Evolutionary conservation across 2,888 invertebrate species (phyloP).

Genomic region (Drosophila pseudotakahashii): DNA sequence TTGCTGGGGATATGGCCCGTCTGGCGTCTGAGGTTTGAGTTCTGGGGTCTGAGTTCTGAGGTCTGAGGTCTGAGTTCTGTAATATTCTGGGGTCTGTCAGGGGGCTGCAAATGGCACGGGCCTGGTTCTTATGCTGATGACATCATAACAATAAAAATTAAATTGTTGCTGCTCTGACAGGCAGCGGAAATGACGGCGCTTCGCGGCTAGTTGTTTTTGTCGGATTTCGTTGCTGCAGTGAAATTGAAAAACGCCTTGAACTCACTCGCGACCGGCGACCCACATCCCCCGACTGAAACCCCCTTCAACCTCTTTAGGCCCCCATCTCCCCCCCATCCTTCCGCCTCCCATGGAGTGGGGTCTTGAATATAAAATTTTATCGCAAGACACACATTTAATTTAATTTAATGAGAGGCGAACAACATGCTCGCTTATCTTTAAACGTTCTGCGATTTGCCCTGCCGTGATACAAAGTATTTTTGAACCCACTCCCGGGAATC

Average conservation of each 20-base stretch:
- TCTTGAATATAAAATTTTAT: conserved; percentile 53
- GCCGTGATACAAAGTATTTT: conserved; percentile 28
- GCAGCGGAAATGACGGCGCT: conserved; percentile 50
- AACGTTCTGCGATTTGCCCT: conserved; percentile 34
- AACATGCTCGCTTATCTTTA: conserved; percentile 52
- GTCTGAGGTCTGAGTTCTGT: neutral
- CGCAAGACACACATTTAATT: conserved; percentile 54
- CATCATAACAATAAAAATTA: conserved; percentile 64
- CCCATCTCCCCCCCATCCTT: neutral
- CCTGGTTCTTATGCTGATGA: conserved; percentile 58
- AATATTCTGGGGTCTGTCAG: neutral
- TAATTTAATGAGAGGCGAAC: conserved; percentile 49
- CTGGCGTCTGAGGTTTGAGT: conserved; percentile 2
- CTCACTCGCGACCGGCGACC: conserved; percentile 12
- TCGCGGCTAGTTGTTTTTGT: conserved; percentile 30
- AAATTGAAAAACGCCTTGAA: conserved; percentile 44
- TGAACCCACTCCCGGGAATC: conserved; percentile 15
- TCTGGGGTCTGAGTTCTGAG: conserved; percentile 1
- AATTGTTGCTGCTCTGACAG: conserved; percentile 53
- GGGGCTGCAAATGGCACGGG: conserved; percentile 30
- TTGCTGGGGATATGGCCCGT: neutral
- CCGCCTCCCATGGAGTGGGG: conserved; percentile 9
- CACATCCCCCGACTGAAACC: neutral
- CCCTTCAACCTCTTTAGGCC: neutral
- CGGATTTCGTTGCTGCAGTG: conserved; percentile 38